These are phyloP conservation scores for Rhinophrynus dorsalis DNA, from an alignment of 2,797 vertebrate species.

Conservation along the genomic window DNA sequence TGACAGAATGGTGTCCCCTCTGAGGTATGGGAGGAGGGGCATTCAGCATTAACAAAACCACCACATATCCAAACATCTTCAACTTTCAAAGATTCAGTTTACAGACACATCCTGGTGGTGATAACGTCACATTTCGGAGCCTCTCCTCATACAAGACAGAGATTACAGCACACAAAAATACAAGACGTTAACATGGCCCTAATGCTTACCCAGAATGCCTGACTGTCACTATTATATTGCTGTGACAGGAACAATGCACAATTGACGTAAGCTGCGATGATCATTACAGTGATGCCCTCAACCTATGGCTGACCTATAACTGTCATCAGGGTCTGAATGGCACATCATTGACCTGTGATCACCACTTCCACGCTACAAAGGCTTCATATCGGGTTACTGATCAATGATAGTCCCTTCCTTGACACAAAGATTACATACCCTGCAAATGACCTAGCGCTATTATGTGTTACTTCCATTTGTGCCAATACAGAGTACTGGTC, in stretches of 20 bases:
- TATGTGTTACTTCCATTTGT: neutral
- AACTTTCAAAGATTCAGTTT: neutral
- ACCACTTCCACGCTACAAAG: neutral
- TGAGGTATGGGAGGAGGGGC: neutral
- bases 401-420: conserved; percentile 4
- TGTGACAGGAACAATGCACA: neutral
- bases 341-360: neutral
- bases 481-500: too few species aligned
- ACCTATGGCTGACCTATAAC: neutral
- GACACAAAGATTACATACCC: conserved; percentile 8
- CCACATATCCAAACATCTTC: neutral
- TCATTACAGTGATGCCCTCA: neutral
- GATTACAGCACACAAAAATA: neutral
- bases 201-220: too few species aligned
- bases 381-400: conserved; percentile 1
- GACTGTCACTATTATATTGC: too few species aligned
- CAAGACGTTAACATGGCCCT: neutral
- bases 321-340: neutral
- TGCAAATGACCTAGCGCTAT: neutral
- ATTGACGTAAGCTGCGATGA: neutral
- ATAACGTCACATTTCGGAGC: neutral
- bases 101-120: neutral
- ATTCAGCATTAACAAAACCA: neutral
- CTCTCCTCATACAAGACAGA: neutral
- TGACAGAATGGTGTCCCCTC: neutral